Percentiles rank a stretch among this genome's conserved stretches.
Conservation (phyloP, 2,113 vertebrate genomes). For the Trichechus manatus region DNA sequence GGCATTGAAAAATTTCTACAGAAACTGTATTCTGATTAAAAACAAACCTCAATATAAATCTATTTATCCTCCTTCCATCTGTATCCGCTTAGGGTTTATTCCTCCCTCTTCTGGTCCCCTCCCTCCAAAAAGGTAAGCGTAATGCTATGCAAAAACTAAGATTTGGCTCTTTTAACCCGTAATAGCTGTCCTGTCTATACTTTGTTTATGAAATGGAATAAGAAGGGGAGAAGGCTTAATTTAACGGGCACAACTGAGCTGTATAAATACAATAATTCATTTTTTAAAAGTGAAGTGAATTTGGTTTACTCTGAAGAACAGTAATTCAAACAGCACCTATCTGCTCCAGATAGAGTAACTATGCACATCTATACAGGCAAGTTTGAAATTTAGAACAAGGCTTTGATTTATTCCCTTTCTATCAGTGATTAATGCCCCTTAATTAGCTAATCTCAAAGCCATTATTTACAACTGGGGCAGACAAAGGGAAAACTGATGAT, state of each 20-base stretch:
- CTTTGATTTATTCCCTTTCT: conserved; percentile 91
- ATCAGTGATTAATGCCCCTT: conserved; percentile 91
- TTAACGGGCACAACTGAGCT: conserved; percentile 82
- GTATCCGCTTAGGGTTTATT: conserved; percentile 20
- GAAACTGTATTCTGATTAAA: conserved; percentile 61
- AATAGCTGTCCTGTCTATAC: conserved; percentile 59
- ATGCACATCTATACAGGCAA: conserved; percentile 80
- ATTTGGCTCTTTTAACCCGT: conserved; percentile 41
- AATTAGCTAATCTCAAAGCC: conserved; percentile 92
- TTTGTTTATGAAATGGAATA: conserved; percentile 80
- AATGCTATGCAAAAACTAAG: conserved; percentile 25
- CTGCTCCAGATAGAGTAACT: conserved; percentile 86
- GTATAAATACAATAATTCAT: conserved; percentile 89
- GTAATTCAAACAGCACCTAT: conserved; percentile 90
- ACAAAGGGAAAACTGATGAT: conserved; percentile 88
- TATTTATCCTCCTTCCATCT: conserved; percentile 52
- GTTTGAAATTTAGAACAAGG: conserved; percentile 85
- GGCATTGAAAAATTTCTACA: conserved; percentile 46
- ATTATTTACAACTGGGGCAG: conserved; percentile 90
- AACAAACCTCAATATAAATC: conserved; percentile 59
- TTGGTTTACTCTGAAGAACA: conserved; percentile 88
- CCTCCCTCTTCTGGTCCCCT: background rate
- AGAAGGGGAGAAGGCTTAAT: conserved; percentile 66
- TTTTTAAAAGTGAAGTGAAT: conserved; percentile 86
- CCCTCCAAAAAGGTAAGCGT: conserved; percentile 61